These are phyloP conservation scores for Brachionus rotundiformis DNA, from an alignment of 1,140 invertebrate genomes.

Conservation along the genomic window DNA sequence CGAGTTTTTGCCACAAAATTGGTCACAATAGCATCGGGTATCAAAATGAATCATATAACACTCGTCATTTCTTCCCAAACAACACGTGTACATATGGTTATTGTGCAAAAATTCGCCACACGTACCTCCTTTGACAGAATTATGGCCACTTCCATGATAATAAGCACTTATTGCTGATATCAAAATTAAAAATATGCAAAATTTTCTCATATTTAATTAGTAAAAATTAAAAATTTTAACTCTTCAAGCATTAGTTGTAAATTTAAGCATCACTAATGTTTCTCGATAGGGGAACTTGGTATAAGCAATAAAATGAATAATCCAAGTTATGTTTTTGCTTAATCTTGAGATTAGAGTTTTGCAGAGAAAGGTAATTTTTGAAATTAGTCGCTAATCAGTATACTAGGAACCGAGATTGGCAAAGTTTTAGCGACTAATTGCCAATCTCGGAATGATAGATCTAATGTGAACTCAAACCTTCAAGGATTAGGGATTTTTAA, in stretches of 20 bases:
- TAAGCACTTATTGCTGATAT: background rate
- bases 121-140: background rate
- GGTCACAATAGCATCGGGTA: conserved; percentile 86
- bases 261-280: background rate
- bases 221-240: background rate
- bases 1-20: conserved; percentile 77
- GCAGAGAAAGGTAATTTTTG: background rate
- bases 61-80: conserved; percentile 71
- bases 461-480: background rate
- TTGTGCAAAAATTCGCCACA: background rate
- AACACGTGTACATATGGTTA: conserved; percentile 67
- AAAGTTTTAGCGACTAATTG: background rate
- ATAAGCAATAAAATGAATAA: background rate
- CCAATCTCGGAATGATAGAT: background rate
- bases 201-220: background rate
- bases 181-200: background rate
- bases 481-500: background rate
- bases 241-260: background rate
- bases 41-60: conserved; percentile 74
- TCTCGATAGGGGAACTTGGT: conserved; percentile 2
- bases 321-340: background rate
- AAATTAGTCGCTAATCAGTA: background rate
- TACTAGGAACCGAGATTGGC: background rate
- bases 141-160: background rate
- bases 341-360: background rate